Conservation (phyloP, 2,888 invertebrate species). For the Palloptera scutellata region DNA sequence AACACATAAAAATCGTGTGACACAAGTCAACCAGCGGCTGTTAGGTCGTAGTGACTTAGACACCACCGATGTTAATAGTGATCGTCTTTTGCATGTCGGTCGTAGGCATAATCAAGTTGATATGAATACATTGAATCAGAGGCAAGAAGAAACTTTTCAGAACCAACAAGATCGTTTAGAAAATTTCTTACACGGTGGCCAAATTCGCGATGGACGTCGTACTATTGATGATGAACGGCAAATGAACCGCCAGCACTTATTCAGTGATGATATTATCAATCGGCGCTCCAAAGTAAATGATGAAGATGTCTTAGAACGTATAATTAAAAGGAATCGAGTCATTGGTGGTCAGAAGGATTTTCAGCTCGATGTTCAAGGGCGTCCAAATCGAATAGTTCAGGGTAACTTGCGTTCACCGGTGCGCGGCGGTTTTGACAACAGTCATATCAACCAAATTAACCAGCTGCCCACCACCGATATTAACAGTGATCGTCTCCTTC, state of each 20-base stretch:
- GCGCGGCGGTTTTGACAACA: too few relatives aligned
- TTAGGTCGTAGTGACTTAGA: too few relatives aligned
- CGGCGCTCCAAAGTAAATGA: neutral
- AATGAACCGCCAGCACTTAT: neutral
- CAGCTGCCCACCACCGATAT: constrained; percentile 11
- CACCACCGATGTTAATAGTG: constrained; percentile 6
- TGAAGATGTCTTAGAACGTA: neutral
- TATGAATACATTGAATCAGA: neutral
- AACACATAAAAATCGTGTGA: too few relatives aligned
- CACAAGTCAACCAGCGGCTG: too few relatives aligned
- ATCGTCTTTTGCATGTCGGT: constrained; percentile 18
- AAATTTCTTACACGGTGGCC: neutral
- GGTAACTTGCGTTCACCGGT: too few relatives aligned
- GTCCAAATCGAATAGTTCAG: too few relatives aligned
- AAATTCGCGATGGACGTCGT: constrained; percentile 11
- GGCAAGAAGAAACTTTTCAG: neutral
- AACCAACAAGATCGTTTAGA: neutral
- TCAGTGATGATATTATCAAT: neutral
- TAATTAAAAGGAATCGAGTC: too few relatives aligned
- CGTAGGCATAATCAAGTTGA: constrained; percentile 8
- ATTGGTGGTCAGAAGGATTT: too few relatives aligned
- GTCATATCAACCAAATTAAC: too few relatives aligned
- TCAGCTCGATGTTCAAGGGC: too few relatives aligned
- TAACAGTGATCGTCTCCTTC: constrained; percentile 16
- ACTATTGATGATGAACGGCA: neutral